phyloP scores from a whole-genome alignment of 2,113 vertebrate genomes.

The mouse (Mus musculus) region DNA sequence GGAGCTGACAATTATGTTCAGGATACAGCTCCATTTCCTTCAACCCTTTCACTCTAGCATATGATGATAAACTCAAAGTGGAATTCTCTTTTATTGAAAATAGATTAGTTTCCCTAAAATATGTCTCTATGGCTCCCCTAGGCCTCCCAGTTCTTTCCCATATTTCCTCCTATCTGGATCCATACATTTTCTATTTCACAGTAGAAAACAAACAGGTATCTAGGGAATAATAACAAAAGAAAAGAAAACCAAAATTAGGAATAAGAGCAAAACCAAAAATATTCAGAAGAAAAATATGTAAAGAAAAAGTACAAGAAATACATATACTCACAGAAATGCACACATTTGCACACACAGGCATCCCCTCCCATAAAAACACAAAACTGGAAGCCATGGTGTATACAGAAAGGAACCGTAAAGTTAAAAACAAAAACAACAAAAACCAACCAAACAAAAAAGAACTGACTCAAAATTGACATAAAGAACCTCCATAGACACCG shows the following conservation, averaged over 20 bases:
- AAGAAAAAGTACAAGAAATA: background rate
- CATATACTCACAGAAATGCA: background rate
- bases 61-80: constrained; percentile 1
- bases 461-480: background rate
- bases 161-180: background rate
- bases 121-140: background rate
- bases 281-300: background rate
- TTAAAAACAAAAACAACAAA: background rate
- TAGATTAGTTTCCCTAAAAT: background rate
- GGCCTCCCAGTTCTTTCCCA: background rate
- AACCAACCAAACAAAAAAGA: too few relatives aligned
- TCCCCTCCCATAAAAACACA: background rate
- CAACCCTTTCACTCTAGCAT: background rate
- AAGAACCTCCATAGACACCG: background rate
- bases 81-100: background rate
- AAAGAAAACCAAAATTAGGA: background rate
- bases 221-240: background rate
- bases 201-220: background rate
- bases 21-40: constrained; percentile 12
- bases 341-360: background rate
- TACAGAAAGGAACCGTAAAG: background rate
- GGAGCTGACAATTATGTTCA: constrained; percentile 41
- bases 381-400: background rate
- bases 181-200: background rate
- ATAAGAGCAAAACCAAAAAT: background rate